phyloP scores from a whole-genome alignment of 2,797 vertebrate genomes.

The Lerista edwardsae region DNA sequence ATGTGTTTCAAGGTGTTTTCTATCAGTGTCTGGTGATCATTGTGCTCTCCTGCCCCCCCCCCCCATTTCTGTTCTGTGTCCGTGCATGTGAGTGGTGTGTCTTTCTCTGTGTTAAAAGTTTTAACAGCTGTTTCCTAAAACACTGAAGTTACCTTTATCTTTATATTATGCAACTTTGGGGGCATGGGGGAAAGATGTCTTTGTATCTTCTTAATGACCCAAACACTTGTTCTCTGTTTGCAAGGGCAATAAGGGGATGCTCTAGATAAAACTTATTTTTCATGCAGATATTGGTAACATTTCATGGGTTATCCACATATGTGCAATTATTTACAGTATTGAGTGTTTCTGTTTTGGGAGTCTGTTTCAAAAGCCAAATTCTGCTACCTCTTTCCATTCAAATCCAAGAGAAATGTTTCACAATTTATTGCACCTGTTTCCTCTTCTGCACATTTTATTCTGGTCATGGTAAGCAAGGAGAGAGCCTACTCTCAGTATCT shows the following conservation, averaged over 20 bases:
- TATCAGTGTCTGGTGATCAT: neutral
- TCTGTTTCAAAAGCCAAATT: neutral
- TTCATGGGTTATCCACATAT: too few species aligned
- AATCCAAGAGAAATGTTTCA: neutral
- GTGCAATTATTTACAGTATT: too few species aligned
- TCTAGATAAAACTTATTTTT: neutral
- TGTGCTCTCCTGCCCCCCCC: neutral
- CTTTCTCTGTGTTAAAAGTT: constrained; percentile 34
- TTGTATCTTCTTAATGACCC: neutral
- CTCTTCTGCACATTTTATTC: neutral
- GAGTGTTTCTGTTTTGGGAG: too few species aligned
- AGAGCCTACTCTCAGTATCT: neutral
- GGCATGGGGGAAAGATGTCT: too few species aligned
- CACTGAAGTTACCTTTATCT: constrained; percentile 17
- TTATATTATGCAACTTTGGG: neutral
- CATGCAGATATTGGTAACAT: too few species aligned
- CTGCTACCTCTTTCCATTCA: neutral
- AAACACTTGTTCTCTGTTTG: neutral
- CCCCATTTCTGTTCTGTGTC: neutral
- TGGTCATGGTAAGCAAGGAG: neutral
- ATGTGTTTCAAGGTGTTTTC: neutral
- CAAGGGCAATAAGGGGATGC: neutral
- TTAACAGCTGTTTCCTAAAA: constrained; percentile 31
- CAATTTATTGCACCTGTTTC: neutral
- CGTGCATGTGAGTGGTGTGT: constrained; percentile 18